phyloP scores from a whole-genome alignment of 1,140 invertebrate genomes.

The Cataglyphis hispanica region DNA sequence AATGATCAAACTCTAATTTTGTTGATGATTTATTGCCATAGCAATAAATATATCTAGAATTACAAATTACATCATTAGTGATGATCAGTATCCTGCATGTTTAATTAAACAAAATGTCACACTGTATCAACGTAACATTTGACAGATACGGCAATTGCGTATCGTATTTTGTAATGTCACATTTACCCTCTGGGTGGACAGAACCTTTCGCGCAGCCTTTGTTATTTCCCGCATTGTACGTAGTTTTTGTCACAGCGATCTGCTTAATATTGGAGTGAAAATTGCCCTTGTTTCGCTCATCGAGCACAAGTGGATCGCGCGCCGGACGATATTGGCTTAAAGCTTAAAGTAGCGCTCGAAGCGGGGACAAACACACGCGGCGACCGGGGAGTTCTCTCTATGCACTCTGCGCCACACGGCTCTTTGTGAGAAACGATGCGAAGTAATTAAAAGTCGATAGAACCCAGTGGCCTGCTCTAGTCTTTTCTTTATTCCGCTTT shows the following conservation, averaged over 20 bases:
- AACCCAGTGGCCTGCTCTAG: conserved; percentile 72
- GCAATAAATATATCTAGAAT: not conserved
- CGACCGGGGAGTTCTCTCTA: conserved; percentile 14
- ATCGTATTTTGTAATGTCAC: not conserved
- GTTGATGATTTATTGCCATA: not conserved
- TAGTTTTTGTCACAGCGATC: conserved; percentile 28
- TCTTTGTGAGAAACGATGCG: conserved; percentile 72
- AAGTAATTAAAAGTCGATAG: conserved; percentile 80
- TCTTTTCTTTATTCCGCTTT: conserved; percentile 57
- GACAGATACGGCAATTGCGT: not conserved
- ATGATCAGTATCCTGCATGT: not conserved
- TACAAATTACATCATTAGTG: not conserved
- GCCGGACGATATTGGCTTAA: conserved; percentile 55
- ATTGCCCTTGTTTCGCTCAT: conserved; percentile 53
- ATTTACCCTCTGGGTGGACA: conserved; percentile 15
- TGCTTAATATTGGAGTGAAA: conserved; percentile 47
- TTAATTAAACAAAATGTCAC: too few species aligned
- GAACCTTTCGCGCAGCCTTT: too few species aligned
- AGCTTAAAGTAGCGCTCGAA: conserved; percentile 56
- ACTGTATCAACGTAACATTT: not conserved
- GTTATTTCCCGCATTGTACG: conserved; percentile 7
- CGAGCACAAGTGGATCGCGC: conserved; percentile 18
- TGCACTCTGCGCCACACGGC: conserved; percentile 15
- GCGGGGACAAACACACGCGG: conserved; percentile 37
- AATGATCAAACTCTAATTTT: conserved; percentile 7